These are phyloP conservation scores for Sorex maritimensis DNA, from an alignment of 2,797 vertebrate species.

Conservation along the genomic window DNA sequence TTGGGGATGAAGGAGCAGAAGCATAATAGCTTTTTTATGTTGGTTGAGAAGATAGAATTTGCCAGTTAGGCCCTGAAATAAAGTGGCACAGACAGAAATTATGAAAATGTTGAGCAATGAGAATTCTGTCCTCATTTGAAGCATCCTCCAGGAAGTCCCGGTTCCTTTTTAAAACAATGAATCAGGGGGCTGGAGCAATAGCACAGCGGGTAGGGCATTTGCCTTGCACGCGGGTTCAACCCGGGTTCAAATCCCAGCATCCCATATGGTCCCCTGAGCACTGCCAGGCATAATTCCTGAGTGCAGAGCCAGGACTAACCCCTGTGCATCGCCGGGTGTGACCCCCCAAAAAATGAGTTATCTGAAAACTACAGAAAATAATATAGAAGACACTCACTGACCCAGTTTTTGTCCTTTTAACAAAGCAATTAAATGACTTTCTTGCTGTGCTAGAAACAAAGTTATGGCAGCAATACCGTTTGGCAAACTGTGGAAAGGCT, in stretches of 20 bases:
- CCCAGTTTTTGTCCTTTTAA: accelerated
- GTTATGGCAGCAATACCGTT: accelerated
- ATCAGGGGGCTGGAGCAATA: background rate
- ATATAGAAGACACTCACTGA: background rate
- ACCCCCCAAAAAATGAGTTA: constrained; percentile 9
- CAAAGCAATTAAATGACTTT: background rate
- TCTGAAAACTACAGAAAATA: constrained; percentile 53
- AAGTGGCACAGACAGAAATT: background rate
- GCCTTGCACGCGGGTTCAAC: no score
- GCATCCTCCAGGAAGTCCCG: background rate
- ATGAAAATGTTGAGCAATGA: background rate
- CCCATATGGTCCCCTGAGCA: no score
- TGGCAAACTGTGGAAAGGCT: accelerated
- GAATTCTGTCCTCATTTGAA: background rate
- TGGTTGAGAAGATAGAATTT: background rate
- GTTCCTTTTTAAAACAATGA: constrained; percentile 36
- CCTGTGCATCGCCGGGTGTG: no score
- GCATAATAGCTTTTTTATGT: no score
- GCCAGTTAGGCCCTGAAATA: no score
- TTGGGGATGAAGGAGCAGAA: background rate
- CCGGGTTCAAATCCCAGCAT: no score
- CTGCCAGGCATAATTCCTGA: no score
- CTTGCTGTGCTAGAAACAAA: background rate
- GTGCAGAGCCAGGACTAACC: no score
- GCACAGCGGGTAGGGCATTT: no score